Percentiles rank a stretch among this genome's conserved stretches.
phyloP scores from a whole-genome alignment of 2,888 invertebrate species.

The Synanthedon myopaeformis region DNA sequence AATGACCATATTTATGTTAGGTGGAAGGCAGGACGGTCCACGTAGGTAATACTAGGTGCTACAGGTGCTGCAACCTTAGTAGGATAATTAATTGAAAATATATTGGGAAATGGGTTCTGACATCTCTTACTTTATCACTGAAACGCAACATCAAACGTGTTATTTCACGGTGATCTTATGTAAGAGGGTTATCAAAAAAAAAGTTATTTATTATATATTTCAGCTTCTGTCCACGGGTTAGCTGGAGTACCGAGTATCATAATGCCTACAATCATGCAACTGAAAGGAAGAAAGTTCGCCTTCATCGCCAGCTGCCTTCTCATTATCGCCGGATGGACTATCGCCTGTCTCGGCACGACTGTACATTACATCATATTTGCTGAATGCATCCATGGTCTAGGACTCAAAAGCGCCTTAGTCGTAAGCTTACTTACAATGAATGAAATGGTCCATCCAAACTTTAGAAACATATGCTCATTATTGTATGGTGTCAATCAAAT shows the following conservation, averaged over 20 bases:
- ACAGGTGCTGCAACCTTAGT: too few species aligned
- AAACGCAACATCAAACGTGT: too few species aligned
- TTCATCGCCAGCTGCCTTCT: slow-evolving; percentile 14
- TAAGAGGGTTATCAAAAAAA: too few species aligned
- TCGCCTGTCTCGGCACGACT: slow-evolving; percentile 7
- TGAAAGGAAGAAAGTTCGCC: slow-evolving; percentile 13
- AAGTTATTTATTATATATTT: too few species aligned
- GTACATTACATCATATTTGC: slow-evolving; percentile 9
- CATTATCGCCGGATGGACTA: slow-evolving; percentile 12
- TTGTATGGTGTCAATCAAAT: slow-evolving; percentile 9
- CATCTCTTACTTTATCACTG: too few species aligned
- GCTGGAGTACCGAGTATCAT: slow-evolving; percentile 16
- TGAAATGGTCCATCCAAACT: slow-evolving; percentile 14
- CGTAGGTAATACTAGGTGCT: too few species aligned
- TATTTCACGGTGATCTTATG: too few species aligned
- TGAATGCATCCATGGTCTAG: slow-evolving; percentile 15
- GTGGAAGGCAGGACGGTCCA: too few species aligned
- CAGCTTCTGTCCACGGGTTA: slow-evolving; percentile 16
- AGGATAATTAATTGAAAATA: too few species aligned
- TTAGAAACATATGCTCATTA: slow-evolving; percentile 10
- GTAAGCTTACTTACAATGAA: slow-evolving; percentile 12
- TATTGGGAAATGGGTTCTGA: too few species aligned
- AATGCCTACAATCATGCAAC: slow-evolving; percentile 16
- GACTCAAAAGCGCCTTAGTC: slow-evolving; percentile 11
- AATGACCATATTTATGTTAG: too few species aligned